Base-by-base conservation (phyloP, 2,113 vertebrate genomes). In the Zingel zingel region DNA sequence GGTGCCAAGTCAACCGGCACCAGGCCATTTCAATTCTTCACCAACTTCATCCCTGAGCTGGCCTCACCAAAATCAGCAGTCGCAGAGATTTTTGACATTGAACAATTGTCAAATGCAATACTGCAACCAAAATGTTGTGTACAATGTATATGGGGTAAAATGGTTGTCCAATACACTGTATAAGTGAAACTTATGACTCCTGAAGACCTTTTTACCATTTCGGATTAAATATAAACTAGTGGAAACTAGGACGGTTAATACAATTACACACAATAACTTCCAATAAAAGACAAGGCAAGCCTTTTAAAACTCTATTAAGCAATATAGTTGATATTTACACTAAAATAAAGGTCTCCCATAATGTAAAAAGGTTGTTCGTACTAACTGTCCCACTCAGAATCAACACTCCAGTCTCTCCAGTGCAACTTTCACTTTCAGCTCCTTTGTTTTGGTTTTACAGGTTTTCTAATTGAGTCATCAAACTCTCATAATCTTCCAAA, bases 1-100 rank as follows among this genome's bases (percentile, higher is more conserved):
- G 67, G 72, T 79, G 89, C 90, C 86, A 91, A 86, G 65, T 63
- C 65, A 81, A 73, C 69, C 51, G 25, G 54, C 79, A 74, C 77
- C 56, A 6, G 58, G 64, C 85, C 80, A 72, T 66, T 72, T 81
- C 61, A 53, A 47, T 25, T 57, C 70, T 64, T 43, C 69, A 43
- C 65, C 25, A 21, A 56, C 47, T 68, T 45, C 21, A 10, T 76
- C 62, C 36, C 63, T 36, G 75, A 53, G 51, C 14, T 25, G 57
- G 27, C 71, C 68, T 5, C 50, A 62, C 71, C 36, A 47, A 48
- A 77, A 58, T 65, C 67, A 62, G 39, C 18, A 6, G 23, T 73
- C 9, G 21, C 2, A 43, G 27, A 67, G 51, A 39, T 54, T 47
- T 23, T 18, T 53, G 54, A 43, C 33, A 36, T 14, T 13, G 8